Percentiles rank a stretch among this genome's conserved stretches.
Conservation (phyloP, 1,140 invertebrate genomes). For the Dinothrombium tinctorium region DNA sequence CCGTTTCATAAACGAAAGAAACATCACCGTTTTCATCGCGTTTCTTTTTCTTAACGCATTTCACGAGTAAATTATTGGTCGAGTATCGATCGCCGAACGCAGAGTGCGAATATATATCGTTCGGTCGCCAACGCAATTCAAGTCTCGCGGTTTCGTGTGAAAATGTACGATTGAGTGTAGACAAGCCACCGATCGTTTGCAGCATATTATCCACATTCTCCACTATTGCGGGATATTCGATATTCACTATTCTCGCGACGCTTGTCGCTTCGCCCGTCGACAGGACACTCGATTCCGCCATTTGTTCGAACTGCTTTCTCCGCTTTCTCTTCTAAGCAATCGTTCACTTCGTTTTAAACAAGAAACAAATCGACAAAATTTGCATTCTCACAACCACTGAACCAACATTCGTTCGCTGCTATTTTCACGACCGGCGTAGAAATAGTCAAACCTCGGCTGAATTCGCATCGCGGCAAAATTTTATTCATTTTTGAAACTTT, state of each 20-base stretch:
- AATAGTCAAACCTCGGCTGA: too few relatives aligned
- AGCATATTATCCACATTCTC: conserved; percentile 52
- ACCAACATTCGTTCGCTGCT: too few relatives aligned
- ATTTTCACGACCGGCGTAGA: too few relatives aligned
- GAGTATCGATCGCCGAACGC: conserved; percentile 38
- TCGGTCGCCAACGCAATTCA: conserved; percentile 48
- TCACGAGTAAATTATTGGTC: conserved; percentile 42
- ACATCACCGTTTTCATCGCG: conserved; percentile 1
- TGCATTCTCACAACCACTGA: too few relatives aligned
- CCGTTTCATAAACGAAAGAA: conserved; percentile 23
- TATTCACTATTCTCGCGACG: conserved; percentile 29
- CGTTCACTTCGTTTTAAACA: too few relatives aligned
- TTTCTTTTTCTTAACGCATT: conserved; percentile 24
- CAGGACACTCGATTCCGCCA: not conserved
- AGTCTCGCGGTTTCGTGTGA: conserved; percentile 34
- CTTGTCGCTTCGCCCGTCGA: not conserved
- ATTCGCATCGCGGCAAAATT: too few relatives aligned
- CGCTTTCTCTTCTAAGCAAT: too few relatives aligned
- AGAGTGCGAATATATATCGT: conserved; percentile 62
- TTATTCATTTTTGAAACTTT: too few relatives aligned
- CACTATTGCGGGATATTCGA: conserved; percentile 59
- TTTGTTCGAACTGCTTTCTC: not conserved
- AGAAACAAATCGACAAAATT: too few relatives aligned
- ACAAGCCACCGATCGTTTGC: conserved; percentile 47
- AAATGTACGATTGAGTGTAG: conserved; percentile 21